These are phyloP conservation scores for Mythimna loreyi DNA, from an alignment of 2,888 invertebrate genomes.

Conservation along the genomic window DNA sequence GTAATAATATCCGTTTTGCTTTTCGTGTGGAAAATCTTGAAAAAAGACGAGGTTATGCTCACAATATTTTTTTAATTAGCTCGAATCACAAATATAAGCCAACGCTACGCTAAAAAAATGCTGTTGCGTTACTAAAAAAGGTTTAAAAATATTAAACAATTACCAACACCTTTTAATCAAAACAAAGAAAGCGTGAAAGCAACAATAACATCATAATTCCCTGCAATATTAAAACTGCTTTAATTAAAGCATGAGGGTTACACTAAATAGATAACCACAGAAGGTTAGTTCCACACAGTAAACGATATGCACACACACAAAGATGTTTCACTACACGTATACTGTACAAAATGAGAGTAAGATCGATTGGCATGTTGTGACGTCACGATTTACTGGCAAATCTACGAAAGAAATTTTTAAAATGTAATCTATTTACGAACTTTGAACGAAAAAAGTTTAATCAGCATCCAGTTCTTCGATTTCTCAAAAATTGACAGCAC, in stretches of 20 bases:
- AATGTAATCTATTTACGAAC: too few species aligned
- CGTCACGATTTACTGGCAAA: too few species aligned
- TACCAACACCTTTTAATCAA: neutral
- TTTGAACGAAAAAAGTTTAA: too few species aligned
- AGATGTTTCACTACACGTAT: neutral
- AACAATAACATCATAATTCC: conserved; percentile 28
- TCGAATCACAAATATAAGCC: neutral
- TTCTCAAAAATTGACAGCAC: too few species aligned
- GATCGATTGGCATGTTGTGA: too few species aligned
- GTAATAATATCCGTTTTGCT: too few species aligned
- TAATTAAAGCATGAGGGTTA: conserved; percentile 40
- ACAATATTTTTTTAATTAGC: neutral
- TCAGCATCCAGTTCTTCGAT: too few species aligned
- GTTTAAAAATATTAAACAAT: neutral
- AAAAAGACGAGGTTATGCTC: too few species aligned
- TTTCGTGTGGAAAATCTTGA: too few species aligned
- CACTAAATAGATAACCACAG: conserved; percentile 2
- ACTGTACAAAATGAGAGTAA: too few species aligned
- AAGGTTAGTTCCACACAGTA: neutral
- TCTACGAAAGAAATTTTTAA: too few species aligned
- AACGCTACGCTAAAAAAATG: neutral
- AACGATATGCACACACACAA: neutral
- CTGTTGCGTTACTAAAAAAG: neutral
- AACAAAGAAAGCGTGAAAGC: conserved; percentile 2
- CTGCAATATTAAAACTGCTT: conserved; percentile 34